Percentiles rank a stretch among this genome's conserved stretches.
Conservation (phyloP, 2,797 vertebrate species). For the Argya squamiceps region DNA sequence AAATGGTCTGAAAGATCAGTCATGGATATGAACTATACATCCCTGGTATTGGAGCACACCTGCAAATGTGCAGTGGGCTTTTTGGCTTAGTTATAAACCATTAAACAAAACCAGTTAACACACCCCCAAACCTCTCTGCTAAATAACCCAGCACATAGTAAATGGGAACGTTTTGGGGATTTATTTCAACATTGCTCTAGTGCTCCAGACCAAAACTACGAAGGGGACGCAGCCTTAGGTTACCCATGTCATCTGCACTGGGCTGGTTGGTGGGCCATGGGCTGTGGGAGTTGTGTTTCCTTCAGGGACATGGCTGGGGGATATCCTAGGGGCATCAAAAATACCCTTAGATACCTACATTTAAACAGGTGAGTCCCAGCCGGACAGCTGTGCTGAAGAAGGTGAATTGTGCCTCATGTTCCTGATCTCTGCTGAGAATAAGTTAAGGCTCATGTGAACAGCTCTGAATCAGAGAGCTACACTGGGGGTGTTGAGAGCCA, state of each 20-base stretch:
- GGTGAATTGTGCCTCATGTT: background rate
- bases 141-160: background rate
- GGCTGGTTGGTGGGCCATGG: background rate
- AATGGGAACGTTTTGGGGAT: background rate
- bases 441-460: background rate
- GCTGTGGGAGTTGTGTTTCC: background rate
- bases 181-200: background rate
- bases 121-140: background rate
- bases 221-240: background rate
- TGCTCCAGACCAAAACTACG: background rate
- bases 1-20: background rate
- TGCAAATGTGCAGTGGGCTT: background rate
- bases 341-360: rapidly evolving
- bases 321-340: background rate
- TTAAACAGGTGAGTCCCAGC: background rate
- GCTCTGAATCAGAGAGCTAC: background rate
- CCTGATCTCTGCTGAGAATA: background rate
- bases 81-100: background rate
- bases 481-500: background rate
- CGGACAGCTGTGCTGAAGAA: background rate
- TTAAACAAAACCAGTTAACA: background rate
- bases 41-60: background rate
- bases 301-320: background rate
- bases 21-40: background rate
- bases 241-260: too few relatives aligned